phyloP scores from a whole-genome alignment of 1,140 invertebrate species.

The Scylla paramamosain region DNA sequence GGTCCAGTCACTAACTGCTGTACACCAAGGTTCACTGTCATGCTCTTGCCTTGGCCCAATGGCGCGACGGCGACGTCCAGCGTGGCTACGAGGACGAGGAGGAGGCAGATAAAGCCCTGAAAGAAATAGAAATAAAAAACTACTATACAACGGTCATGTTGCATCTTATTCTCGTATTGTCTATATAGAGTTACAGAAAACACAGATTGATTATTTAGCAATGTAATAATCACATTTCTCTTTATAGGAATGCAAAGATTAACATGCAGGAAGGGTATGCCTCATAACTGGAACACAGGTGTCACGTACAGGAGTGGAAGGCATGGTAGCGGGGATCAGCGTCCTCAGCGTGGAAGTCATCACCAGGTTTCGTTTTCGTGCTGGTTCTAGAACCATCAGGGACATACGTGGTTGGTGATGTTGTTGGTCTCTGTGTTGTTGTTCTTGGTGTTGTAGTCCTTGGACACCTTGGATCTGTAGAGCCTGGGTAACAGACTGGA shows the following conservation, averaged over 20 bases:
- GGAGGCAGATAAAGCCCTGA: conserved; percentile 67
- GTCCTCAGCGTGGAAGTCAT: conserved; percentile 78
- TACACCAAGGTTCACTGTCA: conserved; percentile 65
- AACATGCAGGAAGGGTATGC: too few species aligned
- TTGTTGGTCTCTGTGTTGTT: not conserved
- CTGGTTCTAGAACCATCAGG: conserved; percentile 3
- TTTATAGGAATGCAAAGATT: too few species aligned
- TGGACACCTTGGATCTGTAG: conserved; percentile 32
- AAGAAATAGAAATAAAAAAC: not conserved
- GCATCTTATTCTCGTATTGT: too few species aligned
- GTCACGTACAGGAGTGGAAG: conserved; percentile 80
- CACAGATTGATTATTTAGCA: too few species aligned
- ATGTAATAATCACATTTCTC: too few species aligned
- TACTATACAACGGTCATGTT: not conserved
- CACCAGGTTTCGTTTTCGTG: conserved; percentile 30
- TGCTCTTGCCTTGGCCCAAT: not conserved
- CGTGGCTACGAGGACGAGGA: conserved; percentile 57
- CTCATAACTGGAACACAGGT: too few species aligned
- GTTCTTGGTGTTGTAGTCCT: not conserved
- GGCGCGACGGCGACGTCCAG: not conserved
- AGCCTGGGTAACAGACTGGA: conserved; percentile 17
- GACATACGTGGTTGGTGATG: conserved; percentile 37
- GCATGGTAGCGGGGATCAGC: conserved; percentile 79
- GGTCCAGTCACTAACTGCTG: conserved; percentile 57
- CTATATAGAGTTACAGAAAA: too few species aligned